Evolutionary conservation across 2,888 invertebrate genomes (phyloP).

Genomic region (Euzophera pinguis): DNA sequence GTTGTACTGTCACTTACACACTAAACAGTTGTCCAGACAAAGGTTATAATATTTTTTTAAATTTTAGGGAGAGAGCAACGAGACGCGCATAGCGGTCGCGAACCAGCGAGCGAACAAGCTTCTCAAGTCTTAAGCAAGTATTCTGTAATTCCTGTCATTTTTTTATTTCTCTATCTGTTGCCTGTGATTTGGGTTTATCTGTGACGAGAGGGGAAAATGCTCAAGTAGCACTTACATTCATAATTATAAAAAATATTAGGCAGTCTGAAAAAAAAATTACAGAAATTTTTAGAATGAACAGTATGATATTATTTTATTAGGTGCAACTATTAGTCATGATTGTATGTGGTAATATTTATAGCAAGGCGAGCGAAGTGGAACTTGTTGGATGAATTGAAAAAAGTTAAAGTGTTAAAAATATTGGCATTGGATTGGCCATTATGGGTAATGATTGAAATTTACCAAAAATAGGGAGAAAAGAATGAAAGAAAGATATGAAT

Average conservation of each 20-base stretch:
- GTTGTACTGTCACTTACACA: neutral
- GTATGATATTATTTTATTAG: too few species aligned
- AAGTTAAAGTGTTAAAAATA: neutral
- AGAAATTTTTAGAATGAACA: too few species aligned
- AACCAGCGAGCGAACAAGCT: slow-evolving; percentile 95
- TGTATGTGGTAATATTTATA: too few species aligned
- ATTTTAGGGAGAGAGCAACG: slow-evolving; percentile 88
- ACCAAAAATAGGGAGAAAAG: too few species aligned
- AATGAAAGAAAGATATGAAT: neutral
- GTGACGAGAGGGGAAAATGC: neutral
- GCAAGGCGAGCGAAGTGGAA: too few species aligned
- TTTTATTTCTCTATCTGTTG: neutral
- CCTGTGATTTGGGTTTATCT: neutral
- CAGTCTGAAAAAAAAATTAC: too few species aligned
- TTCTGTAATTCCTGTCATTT: neutral
- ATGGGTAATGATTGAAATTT: too few species aligned
- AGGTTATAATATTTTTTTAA: slow-evolving; percentile 9
- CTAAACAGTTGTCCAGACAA: neutral
- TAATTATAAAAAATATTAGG: too few species aligned
- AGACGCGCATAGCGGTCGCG: slow-evolving; percentile 92
- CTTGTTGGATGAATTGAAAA: neutral
- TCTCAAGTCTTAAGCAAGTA: slow-evolving; percentile 82
- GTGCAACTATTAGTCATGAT: too few species aligned
- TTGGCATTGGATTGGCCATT: neutral
- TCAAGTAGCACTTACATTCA: neutral